phyloP scores from a whole-genome alignment of 2,888 invertebrate genomes.

The Creontiades dilutus region DNA sequence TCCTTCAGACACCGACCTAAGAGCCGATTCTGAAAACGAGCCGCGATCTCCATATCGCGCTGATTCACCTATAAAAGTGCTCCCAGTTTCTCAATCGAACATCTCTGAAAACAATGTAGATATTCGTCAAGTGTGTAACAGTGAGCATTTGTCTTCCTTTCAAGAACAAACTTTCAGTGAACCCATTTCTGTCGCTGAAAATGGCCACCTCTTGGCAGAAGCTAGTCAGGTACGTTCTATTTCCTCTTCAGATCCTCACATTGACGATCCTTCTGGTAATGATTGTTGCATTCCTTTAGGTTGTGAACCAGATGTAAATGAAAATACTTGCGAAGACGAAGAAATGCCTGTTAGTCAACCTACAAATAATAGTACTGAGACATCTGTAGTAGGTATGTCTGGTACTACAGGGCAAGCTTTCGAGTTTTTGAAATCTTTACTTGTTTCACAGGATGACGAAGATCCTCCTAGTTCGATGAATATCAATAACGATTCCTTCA shows the following conservation, averaged over 20 bases:
- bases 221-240: conserved; percentile 28
- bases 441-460: background rate
- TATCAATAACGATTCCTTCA: background rate
- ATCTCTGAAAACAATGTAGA: background rate
- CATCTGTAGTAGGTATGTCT: background rate
- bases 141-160: background rate
- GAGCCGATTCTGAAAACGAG: background rate
- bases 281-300: background rate
- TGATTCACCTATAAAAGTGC: background rate
- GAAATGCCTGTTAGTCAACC: background rate
- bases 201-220: background rate
- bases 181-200: background rate
- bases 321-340: background rate
- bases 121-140: background rate
- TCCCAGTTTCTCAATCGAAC: background rate
- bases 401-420: conserved; percentile 37
- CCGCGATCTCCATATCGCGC: background rate
- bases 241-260: background rate
- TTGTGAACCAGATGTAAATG: no score
- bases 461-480: background rate
- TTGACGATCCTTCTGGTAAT: conserved; percentile 6
- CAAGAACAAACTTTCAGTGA: background rate
- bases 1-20: background rate
- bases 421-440: conserved; percentile 24
- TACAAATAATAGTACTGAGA: background rate